These are phyloP conservation scores for Archivesica marissinica DNA, from an alignment of 1,140 invertebrate genomes.

Conservation along the genomic window DNA sequence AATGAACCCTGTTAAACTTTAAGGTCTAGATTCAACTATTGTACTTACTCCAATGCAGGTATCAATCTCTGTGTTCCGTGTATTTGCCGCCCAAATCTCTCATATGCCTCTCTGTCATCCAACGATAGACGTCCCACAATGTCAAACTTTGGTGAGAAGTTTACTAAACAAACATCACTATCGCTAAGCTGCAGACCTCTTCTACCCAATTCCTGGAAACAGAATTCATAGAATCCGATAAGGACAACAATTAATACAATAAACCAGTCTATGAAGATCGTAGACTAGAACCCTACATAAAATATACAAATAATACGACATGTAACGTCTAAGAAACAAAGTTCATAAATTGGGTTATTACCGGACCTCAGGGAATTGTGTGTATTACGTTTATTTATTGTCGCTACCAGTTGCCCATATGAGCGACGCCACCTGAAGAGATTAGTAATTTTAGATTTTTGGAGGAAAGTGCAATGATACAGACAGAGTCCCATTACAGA, in stretches of 20 bases:
- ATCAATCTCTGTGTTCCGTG: not conserved
- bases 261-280: not conserved
- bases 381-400: no score
- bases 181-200: not conserved
- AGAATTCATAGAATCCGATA: not conserved
- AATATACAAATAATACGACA: no score
- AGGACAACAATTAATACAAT: not conserved
- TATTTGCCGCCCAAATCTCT: not conserved
- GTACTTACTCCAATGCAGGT: slow-evolving; percentile 3
- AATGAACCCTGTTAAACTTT: no score
- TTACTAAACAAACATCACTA: slow-evolving; percentile 2
- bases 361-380: no score
- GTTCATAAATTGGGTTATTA: not conserved
- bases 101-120: not conserved
- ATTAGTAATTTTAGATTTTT: no score
- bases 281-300: not conserved
- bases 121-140: not conserved
- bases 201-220: not conserved
- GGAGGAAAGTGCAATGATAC: no score
- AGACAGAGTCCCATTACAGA: no score
- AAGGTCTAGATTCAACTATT: not conserved
- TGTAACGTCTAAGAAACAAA: no score
- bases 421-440: no score
- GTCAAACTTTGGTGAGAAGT: not conserved
- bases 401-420: no score